Conservation (phyloP, 2,113 vertebrate species). For the Morone saxatilis region DNA sequence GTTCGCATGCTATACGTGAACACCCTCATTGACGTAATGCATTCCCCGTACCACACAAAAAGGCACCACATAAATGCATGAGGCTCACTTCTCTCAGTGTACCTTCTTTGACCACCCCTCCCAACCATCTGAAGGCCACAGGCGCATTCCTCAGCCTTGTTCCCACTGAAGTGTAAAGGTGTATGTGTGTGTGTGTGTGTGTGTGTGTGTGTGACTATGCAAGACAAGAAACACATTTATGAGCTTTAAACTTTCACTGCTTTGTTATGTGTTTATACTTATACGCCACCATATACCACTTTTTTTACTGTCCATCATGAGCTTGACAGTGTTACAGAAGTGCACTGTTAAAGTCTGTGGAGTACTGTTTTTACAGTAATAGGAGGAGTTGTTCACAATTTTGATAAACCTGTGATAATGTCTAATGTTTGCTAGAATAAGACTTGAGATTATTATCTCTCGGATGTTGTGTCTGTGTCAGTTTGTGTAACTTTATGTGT, state of each 20-base stretch:
- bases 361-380: background rate
- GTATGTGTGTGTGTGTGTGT: conserved; percentile 11
- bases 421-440: background rate
- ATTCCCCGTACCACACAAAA: conserved; percentile 21
- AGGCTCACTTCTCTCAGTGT: conserved; percentile 10
- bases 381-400: background rate
- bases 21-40: conserved; percentile 40
- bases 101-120: conserved; percentile 10
- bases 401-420: background rate
- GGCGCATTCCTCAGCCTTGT: conserved; percentile 66
- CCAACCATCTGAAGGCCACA: conserved; percentile 57
- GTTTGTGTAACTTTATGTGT: background rate
- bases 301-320: no score
- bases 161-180: conserved; percentile 57
- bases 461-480: background rate
- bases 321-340: no score
- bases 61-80: background rate
- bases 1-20: conserved; percentile 20
- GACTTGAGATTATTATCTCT: background rate
- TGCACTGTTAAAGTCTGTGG: no score
- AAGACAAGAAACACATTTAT: background rate
- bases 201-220: background rate
- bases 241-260: background rate
- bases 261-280: background rate
- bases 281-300: no score